Evolutionary conservation across 2,888 invertebrate genomes (phyloP).

Genomic region (Pyrgus malvae): DNA sequence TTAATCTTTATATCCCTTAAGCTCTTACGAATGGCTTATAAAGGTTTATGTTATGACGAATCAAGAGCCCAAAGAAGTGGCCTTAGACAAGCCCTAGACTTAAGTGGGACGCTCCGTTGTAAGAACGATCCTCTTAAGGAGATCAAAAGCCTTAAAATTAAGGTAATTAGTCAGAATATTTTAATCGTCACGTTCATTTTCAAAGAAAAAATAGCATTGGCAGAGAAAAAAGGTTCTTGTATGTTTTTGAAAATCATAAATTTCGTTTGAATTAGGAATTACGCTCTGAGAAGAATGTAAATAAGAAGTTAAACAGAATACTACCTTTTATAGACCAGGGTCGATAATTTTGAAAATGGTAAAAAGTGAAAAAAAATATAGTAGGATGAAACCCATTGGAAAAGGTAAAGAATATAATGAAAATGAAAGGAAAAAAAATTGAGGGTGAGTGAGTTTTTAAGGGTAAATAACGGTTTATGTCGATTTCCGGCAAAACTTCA

Average conservation of each 20-base stretch:
- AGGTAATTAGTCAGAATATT: constrained; percentile 13
- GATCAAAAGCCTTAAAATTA: constrained; percentile 16
- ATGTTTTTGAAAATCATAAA: not conserved
- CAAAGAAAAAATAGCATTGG: not conserved
- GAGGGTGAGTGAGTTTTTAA: no score
- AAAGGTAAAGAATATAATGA: no score
- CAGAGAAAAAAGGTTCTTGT: not conserved
- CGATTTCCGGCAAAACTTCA: no score
- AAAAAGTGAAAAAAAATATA: no score
- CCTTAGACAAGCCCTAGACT: constrained; percentile 6
- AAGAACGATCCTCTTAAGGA: constrained; percentile 5
- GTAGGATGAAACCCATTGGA: no score
- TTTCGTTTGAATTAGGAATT: no score
- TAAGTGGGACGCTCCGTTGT: not conserved
- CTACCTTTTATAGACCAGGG: no score
- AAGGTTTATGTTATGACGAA: constrained; percentile 16
- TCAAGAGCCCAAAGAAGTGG: constrained; percentile 19
- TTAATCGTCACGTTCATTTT: constrained; percentile 6
- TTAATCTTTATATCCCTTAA: not conserved
- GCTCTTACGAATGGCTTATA: constrained; percentile 5
- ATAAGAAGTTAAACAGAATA: no score
- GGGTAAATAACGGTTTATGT: no score
- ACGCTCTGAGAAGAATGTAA: no score
- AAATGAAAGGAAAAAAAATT: no score
- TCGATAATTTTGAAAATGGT: no score